Conservation (phyloP, 2,113 vertebrate genomes). For the Cyrtonyx montezumae region DNA sequence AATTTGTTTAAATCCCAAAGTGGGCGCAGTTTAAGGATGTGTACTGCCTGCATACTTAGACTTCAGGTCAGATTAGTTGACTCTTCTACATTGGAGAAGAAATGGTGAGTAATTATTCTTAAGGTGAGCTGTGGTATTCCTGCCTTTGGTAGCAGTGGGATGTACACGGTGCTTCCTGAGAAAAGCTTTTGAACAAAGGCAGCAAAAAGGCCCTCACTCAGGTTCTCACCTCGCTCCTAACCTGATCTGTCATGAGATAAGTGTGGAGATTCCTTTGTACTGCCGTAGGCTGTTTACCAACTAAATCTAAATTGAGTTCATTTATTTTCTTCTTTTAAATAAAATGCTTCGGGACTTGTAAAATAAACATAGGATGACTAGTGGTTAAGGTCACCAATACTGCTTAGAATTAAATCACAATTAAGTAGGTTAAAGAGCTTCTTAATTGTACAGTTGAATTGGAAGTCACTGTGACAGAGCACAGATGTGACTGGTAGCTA, state of each 20-base stretch:
- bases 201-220: neutral
- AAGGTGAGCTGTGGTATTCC: neutral
- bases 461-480: neutral
- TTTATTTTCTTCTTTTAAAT: neutral
- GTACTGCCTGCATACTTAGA: neutral
- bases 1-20: neutral
- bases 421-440: slow-evolving; percentile 7
- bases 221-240: neutral
- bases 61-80: neutral
- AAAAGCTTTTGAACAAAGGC: neutral
- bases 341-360: neutral
- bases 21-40: neutral
- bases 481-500: neutral
- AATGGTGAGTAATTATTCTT: neutral
- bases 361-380: neutral
- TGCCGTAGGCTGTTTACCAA: neutral
- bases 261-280: neutral
- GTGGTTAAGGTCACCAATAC: neutral
- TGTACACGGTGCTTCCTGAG: neutral
- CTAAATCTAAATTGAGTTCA: neutral
- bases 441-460: slow-evolving; percentile 19
- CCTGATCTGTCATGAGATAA: neutral
- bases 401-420: neutral
- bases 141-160: neutral
- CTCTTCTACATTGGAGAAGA: neutral